phyloP scores from a whole-genome alignment of 1,140 invertebrate species.

The Spodoptera frugiperda region DNA sequence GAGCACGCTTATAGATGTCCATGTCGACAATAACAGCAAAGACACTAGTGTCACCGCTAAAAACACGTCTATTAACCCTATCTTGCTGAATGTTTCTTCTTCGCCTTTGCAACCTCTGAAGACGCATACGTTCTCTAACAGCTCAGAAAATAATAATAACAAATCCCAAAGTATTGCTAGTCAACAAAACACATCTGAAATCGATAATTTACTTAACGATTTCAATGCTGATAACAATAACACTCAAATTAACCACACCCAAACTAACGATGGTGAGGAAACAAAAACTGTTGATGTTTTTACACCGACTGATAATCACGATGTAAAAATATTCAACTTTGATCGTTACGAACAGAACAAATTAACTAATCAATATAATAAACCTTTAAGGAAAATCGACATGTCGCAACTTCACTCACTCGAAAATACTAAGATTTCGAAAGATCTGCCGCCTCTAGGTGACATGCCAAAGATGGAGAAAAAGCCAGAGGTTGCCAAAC shows the following conservation, averaged over 20 bases:
- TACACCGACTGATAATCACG: constrained; percentile 70
- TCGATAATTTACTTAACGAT: constrained; percentile 76
- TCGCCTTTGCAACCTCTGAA: constrained; percentile 79
- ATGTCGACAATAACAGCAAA: constrained; percentile 78
- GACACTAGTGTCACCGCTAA: constrained; percentile 64
- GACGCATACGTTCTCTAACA: constrained; percentile 78
- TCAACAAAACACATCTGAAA: constrained; percentile 70
- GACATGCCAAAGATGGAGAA: constrained; percentile 61
- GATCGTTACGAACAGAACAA: constrained; percentile 84
- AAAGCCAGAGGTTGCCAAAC: constrained; percentile 61
- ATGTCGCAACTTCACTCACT: constrained; percentile 80
- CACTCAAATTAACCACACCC: constrained; percentile 55
- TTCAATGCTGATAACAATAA: constrained; percentile 67
- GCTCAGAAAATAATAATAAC: constrained; percentile 75
- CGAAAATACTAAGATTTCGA: constrained; percentile 82
- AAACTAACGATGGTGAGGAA: constrained; percentile 45
- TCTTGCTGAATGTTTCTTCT: constrained; percentile 79
- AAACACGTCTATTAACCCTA: constrained; percentile 72
- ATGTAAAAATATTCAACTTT: constrained; percentile 85
- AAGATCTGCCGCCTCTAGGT: constrained; percentile 73
- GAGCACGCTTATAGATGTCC: constrained; percentile 80
- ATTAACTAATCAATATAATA: constrained; percentile 69
- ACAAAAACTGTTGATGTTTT: constrained; percentile 58
- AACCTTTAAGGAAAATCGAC: constrained; percentile 79
- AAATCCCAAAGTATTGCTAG: constrained; percentile 72